Percentiles rank a stretch among this genome's conserved stretches.
Evolutionary conservation across 1,140 invertebrate species (phyloP).

Genomic region (Drosophila lowei): DNA sequence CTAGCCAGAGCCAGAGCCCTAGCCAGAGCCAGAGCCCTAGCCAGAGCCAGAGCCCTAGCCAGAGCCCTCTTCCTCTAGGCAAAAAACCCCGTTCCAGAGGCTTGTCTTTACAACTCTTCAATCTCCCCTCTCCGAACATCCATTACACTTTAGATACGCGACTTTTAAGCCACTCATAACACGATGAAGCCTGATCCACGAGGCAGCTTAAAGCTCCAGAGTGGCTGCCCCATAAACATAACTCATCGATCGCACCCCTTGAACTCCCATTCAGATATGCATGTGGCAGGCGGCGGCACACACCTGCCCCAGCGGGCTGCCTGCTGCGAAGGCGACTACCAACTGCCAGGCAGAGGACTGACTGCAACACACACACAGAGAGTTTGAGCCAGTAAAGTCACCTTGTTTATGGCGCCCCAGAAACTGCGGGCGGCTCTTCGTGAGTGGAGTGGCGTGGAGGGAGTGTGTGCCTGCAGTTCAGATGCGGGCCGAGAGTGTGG

Average conservation of each 20-base stretch:
- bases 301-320: conserved; percentile 43
- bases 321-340: conserved; percentile 40
- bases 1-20: too few relatives aligned
- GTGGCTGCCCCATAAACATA: conserved; percentile 37
- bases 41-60: too few relatives aligned
- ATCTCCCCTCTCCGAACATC: conserved; percentile 5
- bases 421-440: conserved; percentile 73
- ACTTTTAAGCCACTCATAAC: conserved; percentile 26
- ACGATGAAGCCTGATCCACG: conserved; percentile 16
- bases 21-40: too few relatives aligned
- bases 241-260: conserved; percentile 41
- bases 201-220: conserved; percentile 14
- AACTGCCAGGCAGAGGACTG: conserved; percentile 9
- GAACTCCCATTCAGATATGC: conserved; percentile 8
- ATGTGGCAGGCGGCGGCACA: conserved; percentile 20
- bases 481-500: conserved; percentile 31
- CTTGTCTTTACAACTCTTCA: conserved; percentile 1
- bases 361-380: conserved; percentile 13
- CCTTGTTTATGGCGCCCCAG: conserved; percentile 67
- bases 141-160: conserved; percentile 42
- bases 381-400: conserved; percentile 70
- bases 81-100: too few relatives aligned
- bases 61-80: too few relatives aligned
- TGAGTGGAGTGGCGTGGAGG: conserved; percentile 11
- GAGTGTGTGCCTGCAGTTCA: conserved; percentile 11